These are phyloP conservation scores for Reinhardtius hippoglossoides DNA, from an alignment of 2,113 vertebrate species.

Conservation along the genomic window DNA sequence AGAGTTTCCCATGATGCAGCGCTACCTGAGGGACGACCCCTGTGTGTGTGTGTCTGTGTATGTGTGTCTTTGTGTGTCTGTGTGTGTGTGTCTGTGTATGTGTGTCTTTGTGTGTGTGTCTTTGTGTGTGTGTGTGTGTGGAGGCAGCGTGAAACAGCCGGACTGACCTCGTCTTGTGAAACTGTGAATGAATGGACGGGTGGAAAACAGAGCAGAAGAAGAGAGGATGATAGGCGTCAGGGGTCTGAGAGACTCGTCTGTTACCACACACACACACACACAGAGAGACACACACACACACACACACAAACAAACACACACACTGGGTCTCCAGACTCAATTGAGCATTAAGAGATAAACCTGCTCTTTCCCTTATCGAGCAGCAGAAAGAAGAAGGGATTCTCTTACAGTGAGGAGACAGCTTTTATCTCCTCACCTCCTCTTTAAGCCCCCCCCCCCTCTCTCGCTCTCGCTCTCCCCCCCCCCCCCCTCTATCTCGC, in stretches of 20 bases:
- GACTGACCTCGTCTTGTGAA: conserved; percentile 18
- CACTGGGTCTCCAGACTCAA: conserved; percentile 61
- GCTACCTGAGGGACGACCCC: neutral
- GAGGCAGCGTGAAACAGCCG: neutral
- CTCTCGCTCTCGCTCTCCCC: conserved; percentile 23
- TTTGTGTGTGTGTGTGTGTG: conserved; percentile 12
- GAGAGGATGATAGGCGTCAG: conserved; percentile 62
- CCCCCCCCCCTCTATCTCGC: conserved; percentile 30
- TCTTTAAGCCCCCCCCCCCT: conserved; percentile 47
- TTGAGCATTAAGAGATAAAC: conserved; percentile 70
- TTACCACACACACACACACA: conserved; percentile 32
- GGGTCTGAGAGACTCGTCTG: conserved; percentile 66
- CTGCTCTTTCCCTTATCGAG: conserved; percentile 67
- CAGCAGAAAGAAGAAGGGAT: conserved; percentile 64
- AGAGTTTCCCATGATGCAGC: no score
- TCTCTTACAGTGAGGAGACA: conserved; percentile 77
- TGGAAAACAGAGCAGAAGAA: conserved; percentile 45
- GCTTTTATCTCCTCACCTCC: conserved; percentile 72
- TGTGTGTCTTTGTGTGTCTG: conserved; percentile 10
- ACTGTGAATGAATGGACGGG: conserved; percentile 59
- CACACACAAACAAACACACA: conserved; percentile 43
- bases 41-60: conserved; percentile 23
- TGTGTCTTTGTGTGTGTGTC: conserved; percentile 12
- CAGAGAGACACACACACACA: neutral
- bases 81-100: conserved; percentile 12